phyloP scores from a whole-genome alignment of 2,888 invertebrate species.

The Caenorhabditis japonica region DNA sequence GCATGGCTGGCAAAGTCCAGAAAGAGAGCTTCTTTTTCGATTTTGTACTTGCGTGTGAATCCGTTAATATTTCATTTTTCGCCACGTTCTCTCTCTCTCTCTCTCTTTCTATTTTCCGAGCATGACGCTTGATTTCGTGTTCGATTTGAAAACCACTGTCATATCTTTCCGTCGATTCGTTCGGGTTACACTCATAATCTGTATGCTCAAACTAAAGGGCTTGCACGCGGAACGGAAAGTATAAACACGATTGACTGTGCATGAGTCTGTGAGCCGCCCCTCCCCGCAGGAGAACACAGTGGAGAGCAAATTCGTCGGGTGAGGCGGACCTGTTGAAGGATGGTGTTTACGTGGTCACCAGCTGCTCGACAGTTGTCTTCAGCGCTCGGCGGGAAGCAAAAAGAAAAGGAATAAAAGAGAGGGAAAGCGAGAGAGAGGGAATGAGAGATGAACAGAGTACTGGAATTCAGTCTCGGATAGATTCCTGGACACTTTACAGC shows the following conservation, averaged over 20 bases:
- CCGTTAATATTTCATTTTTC: background rate
- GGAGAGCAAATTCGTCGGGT: conserved; percentile 37
- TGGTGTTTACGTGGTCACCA: conserved; percentile 53
- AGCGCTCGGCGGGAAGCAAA: conserved; percentile 32
- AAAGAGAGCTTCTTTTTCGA: background rate
- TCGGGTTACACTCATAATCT: conserved; percentile 36
- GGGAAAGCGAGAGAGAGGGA: too few species aligned
- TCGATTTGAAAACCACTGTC: too few species aligned
- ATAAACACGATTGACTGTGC: conserved; percentile 48
- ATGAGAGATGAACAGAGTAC: conserved; percentile 18
- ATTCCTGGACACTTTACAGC: conserved; percentile 52
- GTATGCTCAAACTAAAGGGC: conserved; percentile 43
- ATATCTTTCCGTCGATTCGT: too few species aligned
- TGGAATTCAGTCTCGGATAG: conserved; percentile 45
- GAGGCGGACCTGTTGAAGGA: conserved; percentile 48
- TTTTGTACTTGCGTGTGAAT: conserved; percentile 12
- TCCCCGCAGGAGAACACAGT: conserved; percentile 9
- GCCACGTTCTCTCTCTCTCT: too few species aligned
- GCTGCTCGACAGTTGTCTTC: conserved; percentile 54
- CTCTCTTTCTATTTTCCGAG: too few species aligned
- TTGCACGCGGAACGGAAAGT: conserved; percentile 35
- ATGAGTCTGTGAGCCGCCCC: conserved; percentile 19
- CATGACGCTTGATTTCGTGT: too few species aligned
- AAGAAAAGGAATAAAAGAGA: too few species aligned
- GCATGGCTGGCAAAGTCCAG: too few species aligned